A percentile compares a stretch with the other conserved stretches of the same genome.
Evolutionary conservation across 2,113 vertebrate species (phyloP).

Genomic region (Eulemur rufifrons): DNA sequence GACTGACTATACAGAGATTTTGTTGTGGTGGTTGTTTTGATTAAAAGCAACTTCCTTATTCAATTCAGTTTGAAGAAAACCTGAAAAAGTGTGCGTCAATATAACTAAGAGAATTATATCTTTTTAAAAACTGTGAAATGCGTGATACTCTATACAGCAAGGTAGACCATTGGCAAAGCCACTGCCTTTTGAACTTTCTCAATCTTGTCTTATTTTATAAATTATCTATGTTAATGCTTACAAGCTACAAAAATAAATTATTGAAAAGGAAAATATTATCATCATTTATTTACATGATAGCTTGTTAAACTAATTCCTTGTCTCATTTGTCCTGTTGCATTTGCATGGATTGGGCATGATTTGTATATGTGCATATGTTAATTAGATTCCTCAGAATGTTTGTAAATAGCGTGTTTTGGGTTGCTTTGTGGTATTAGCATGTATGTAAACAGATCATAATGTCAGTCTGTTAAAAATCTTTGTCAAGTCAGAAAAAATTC

Average conservation of each 20-base stretch:
- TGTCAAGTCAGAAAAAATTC: slow-evolving; percentile 8
- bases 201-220: background rate
- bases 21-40: background rate
- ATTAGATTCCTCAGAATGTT: background rate
- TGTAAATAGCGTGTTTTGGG: background rate
- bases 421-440: background rate
- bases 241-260: background rate
- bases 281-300: background rate
- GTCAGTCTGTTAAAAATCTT: background rate
- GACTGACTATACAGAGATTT: background rate
- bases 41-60: background rate
- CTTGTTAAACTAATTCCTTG: background rate
- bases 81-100: background rate
- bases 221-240: background rate
- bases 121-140: slow-evolving; percentile 25
- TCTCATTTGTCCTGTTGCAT: background rate
- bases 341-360: background rate
- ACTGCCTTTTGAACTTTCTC: background rate
- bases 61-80: background rate
- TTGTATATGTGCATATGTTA: background rate
- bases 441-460: slow-evolving; percentile 17
- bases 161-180: background rate
- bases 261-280: background rate
- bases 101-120: background rate
- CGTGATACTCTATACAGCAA: background rate